Evolutionary conservation across 2,797 vertebrate genomes (phyloP), one percentile per base, ranked within the genome.

Genomic region (Balearica regulorum): DNA sequence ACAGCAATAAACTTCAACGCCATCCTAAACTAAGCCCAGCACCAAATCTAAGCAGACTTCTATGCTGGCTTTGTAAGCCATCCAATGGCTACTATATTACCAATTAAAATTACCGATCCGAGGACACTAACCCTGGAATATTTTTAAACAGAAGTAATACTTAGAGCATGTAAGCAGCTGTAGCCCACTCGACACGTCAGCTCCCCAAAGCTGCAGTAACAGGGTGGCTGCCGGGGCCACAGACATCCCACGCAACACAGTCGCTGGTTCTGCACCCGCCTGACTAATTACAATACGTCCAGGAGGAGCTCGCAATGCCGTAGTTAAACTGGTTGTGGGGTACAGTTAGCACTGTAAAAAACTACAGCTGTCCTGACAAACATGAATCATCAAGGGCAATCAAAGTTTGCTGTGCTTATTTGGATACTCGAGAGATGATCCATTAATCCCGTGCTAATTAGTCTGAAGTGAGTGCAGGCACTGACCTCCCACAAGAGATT

Each of bases 401-500:
- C 92, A 95, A 79, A 96, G 88, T 97, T 97, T 96, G 88, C 75
- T 70, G 89, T 37, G 89, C 95, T 78, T 72, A 94, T 94, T 93
- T 80, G 89, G 83, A 71, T 89, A 93, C 66, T 70, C 37, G 68
- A 93, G 92, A 97, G 94, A 97, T 94, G 93, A 96, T 72, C 85
- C 77, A 95, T 77, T 97, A 97, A 96, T 96, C 92, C 94, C 33
- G 6, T 28, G 80, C 60, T 96, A 97, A 97, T 96, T 94, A 96
- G 70, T 70, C 78, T 96, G 66, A 86, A 91, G 95, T 90, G 90
- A 93, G 81, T 89, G 94, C 65, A 95, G 71, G 91, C 60, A 66
- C 70, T 97, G 95, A 96, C 85, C 93, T 97, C 94, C 89, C 79
- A 37, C 68, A 66, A 91, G 94, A 97, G 92, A 96, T 97, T 97